Evolutionary conservation across 2,113 vertebrate species (phyloP).

Genomic region (Prunella fulvescens): DNA sequence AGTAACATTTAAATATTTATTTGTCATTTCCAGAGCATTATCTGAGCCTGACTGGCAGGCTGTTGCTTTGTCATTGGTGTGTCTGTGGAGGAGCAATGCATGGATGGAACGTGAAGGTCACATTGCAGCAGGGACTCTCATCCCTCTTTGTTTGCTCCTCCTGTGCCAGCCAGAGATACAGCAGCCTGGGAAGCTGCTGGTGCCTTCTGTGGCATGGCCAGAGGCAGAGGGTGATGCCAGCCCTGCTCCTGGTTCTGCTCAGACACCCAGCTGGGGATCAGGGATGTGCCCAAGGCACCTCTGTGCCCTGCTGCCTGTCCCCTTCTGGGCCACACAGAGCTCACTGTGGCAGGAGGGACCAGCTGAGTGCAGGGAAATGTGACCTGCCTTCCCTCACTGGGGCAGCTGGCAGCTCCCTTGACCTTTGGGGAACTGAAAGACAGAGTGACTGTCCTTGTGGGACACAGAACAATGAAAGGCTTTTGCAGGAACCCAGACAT

Average conservation of each 20-base stretch:
- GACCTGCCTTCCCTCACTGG: neutral
- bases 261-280: neutral
- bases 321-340: neutral
- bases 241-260: neutral
- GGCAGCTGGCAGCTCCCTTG: neutral
- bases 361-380: neutral
- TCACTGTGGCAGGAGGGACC: neutral
- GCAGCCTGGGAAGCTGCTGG: neutral
- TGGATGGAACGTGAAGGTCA: neutral
- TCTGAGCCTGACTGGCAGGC: neutral
- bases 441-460: neutral
- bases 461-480: neutral
- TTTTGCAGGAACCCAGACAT: neutral
- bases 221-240: neutral
- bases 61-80: neutral
- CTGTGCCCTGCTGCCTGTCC: neutral
- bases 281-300: neutral
- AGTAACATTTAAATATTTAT: neutral
- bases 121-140: neutral
- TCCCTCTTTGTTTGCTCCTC: neutral
- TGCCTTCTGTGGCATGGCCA: slow-evolving; percentile 27
- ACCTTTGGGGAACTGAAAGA: neutral
- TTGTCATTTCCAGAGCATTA: neutral
- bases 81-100: neutral
- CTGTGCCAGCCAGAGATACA: neutral